Evolutionary conservation across 2,797 vertebrate species (phyloP).

Genomic region (Argentina silus): DNA sequence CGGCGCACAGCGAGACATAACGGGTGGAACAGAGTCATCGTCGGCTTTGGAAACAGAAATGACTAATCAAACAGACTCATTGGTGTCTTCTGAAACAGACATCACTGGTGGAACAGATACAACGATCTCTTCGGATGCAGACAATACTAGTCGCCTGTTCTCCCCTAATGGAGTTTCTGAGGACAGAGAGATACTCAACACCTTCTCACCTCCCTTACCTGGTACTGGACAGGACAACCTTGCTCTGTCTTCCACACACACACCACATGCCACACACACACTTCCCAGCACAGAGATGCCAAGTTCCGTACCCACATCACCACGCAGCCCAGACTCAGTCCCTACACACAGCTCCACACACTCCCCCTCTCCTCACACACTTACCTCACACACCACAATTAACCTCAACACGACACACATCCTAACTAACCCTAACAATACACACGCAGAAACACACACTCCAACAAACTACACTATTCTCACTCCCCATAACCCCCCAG

Average conservation of each 20-base stretch:
- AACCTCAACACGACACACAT: neutral
- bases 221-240: neutral
- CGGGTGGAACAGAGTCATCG: conserved; percentile 8
- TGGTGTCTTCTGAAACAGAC: conserved; percentile 16
- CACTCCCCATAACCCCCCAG: neutral
- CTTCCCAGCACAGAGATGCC: conserved; percentile 3
- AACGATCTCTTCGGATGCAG: neutral
- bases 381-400: neutral
- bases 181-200: neutral
- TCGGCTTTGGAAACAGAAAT: conserved; percentile 21
- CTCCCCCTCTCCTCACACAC: neutral
- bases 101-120: conserved; percentile 10
- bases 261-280: conserved; percentile 20
- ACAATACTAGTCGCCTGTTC: neutral
- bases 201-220: neutral
- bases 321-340: conserved; percentile 1
- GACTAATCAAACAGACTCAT: conserved; percentile 24
- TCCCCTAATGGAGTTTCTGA: neutral
- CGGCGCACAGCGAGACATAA: conserved; percentile 8
- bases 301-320: neutral
- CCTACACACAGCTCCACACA: neutral
- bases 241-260: conserved; percentile 4
- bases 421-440: neutral
- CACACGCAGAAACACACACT: neutral
- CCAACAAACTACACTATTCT: neutral